Evolutionary conservation across 2,888 invertebrate species (phyloP).

Genomic region (Lasioglossum oenotherae): DNA sequence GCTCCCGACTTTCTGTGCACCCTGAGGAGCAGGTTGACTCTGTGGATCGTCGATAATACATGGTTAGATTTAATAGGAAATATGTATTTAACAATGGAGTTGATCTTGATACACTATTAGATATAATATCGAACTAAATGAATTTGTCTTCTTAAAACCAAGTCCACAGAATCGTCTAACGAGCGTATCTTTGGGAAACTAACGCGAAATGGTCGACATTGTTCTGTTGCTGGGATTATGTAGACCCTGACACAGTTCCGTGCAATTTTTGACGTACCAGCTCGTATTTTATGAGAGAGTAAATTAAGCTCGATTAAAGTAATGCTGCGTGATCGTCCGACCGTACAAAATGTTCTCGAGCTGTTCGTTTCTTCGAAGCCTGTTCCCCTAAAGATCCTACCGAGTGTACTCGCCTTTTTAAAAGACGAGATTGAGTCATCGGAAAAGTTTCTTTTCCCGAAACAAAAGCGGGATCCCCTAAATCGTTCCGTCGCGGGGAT

Average conservation of each 20-base stretch:
- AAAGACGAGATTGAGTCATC: neutral
- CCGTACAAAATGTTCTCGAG: too few species aligned
- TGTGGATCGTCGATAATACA: too few species aligned
- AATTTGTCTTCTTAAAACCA: too few species aligned
- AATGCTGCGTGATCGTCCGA: too few species aligned
- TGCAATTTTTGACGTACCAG: neutral
- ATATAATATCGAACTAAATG: too few species aligned
- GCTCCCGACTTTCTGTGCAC: neutral
- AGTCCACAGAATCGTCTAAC: too few species aligned
- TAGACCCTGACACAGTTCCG: neutral
- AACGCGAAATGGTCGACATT: neutral
- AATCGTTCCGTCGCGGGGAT: slow-evolving; percentile 3
- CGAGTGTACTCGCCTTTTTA: neutral
- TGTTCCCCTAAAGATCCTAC: neutral
- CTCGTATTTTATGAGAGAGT: neutral
- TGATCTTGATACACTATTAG: too few species aligned
- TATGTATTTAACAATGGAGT: too few species aligned
- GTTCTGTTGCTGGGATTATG: neutral
- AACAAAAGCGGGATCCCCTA: neutral
- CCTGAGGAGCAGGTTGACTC: neutral
- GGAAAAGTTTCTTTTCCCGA: neutral
- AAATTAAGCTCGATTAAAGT: neutral
- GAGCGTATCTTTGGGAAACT: too few species aligned
- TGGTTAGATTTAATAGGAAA: too few species aligned
- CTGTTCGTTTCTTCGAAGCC: too few species aligned